phyloP scores from a whole-genome alignment of 1,140 invertebrate genomes.

The Drosophila ohnishii region DNA sequence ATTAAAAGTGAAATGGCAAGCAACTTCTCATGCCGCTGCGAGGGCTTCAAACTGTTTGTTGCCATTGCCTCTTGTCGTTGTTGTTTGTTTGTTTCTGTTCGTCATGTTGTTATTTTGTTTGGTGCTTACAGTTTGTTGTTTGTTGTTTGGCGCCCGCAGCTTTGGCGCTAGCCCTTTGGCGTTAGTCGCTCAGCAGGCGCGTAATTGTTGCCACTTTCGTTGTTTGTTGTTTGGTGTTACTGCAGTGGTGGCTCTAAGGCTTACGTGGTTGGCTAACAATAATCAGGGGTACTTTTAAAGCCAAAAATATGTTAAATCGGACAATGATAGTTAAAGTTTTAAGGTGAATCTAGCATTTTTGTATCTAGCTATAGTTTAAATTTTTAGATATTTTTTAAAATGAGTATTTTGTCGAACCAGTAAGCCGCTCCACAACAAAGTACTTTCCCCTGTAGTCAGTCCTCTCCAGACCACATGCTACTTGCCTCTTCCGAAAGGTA shows the following conservation, averaged over 20 bases:
- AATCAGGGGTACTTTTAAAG: not conserved
- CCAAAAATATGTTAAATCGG: not conserved
- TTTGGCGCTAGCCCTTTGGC: constrained; percentile 24
- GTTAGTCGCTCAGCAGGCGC: constrained; percentile 22
- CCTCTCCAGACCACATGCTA: not conserved
- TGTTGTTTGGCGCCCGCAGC: constrained; percentile 31
- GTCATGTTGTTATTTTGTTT: constrained; percentile 28
- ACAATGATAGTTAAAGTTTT: not conserved
- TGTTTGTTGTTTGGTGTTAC: constrained; percentile 12
- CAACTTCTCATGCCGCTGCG: constrained; percentile 45
- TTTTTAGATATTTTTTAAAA: too few relatives aligned
- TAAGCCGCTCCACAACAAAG: too few relatives aligned
- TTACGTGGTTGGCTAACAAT: constrained; percentile 3
- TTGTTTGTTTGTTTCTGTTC: constrained; percentile 23
- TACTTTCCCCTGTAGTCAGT: not conserved
- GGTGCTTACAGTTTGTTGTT: constrained; percentile 21
- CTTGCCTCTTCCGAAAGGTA: not conserved
- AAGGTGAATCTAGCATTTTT: not conserved
- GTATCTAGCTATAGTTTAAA: too few relatives aligned
- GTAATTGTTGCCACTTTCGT: constrained; percentile 41
- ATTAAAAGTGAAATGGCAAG: constrained; percentile 77
- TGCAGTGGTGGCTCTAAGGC: constrained; percentile 6
- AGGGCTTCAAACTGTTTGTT: constrained; percentile 24
- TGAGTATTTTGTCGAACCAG: too few relatives aligned
- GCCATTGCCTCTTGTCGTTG: not conserved